Base-by-base conservation (phyloP, 2,113 vertebrate species). In the Bufo gargarizans region DNA sequence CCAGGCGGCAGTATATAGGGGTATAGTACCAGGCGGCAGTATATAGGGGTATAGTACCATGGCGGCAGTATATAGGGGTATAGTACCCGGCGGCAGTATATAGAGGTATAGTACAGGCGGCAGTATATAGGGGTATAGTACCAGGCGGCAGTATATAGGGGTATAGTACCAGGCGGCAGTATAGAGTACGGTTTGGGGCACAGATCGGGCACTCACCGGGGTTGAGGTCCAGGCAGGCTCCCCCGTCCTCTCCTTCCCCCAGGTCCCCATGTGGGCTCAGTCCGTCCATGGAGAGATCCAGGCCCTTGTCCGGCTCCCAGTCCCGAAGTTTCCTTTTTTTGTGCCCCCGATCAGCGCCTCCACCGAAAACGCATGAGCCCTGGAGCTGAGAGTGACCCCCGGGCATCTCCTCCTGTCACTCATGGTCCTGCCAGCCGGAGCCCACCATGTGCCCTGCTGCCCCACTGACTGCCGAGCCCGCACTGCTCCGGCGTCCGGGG, bases 341-440 rank as follows among this genome's bases (percentile, higher is more conserved):
- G 96, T 97, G 97, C 55, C 97, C 97, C 98, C 98, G 95, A 99
- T 99, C 93, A 99, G 94, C 91, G 98, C 97, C 96, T 99, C 98
- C 89, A 99, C 98, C 71, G 98, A 99, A 94, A 99, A 99, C 86
- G 98, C 98, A 96, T 99, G 98, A 63, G 98, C 98, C 93, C 98
- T 94, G 69, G 98, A 98, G 96, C 98, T 99, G 93, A 99, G 97
- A 93, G 98, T 97, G 91, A 97, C 72, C 72, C 72, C 97, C 91
- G 97, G 97, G 93, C 97, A 98, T 93, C 98, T 96, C 94, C 98
- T 95, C 96, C 97, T 96, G 94, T 99, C 98, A 93, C 97, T 99
- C 98, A 99, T 99, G 92, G 97, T 96, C 95, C 88, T 87, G 90
- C 94, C 94, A 94, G 76, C 33, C 86, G 85, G 91, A 90, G 83